Conservation (phyloP, 35 echinoderm and acorn worm genomes). For the Antedon bifida region DNA sequence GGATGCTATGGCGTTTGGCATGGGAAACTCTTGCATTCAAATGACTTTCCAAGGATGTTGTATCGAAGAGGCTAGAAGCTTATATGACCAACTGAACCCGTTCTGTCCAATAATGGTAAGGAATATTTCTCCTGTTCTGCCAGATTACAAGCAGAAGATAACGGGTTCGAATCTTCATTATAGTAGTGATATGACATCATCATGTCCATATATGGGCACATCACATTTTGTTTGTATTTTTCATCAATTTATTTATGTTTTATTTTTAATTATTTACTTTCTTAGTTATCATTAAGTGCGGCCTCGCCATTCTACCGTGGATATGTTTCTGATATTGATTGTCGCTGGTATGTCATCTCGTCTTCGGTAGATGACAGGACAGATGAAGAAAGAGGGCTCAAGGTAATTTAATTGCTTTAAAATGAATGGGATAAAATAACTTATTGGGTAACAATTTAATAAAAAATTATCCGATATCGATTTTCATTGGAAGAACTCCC, state of each 20-base stretch:
- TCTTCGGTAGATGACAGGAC: slow-evolving; percentile 65
- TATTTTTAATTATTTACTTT: neutral
- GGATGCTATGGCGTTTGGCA: slow-evolving; percentile 96
- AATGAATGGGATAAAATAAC: too few species aligned
- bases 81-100: slow-evolving; percentile 88
- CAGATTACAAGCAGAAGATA: neutral
- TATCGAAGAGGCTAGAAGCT: slow-evolving; percentile 62
- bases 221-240: too few species aligned
- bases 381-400: slow-evolving; percentile 64
- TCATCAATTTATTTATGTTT: neutral
- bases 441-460: too few species aligned
- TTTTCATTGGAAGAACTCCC: too few species aligned
- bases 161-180: neutral
- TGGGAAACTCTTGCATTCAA: slow-evolving; percentile 77
- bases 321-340: slow-evolving; percentile 62
- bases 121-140: slow-evolving; percentile 7
- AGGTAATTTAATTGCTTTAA: slow-evolving; percentile 24
- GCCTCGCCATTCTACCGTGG: slow-evolving; percentile 75
- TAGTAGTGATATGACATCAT: too few species aligned
- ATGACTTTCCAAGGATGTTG: slow-evolving; percentile 93
- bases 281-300: slow-evolving; percentile 71
- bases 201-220: too few species aligned
- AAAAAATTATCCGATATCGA: too few species aligned
- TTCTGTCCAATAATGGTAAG: slow-evolving; percentile 83
- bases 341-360: slow-evolving; percentile 81